phyloP scores from a whole-genome alignment of 2,113 vertebrate species.

The Pedionomus torquatus region DNA sequence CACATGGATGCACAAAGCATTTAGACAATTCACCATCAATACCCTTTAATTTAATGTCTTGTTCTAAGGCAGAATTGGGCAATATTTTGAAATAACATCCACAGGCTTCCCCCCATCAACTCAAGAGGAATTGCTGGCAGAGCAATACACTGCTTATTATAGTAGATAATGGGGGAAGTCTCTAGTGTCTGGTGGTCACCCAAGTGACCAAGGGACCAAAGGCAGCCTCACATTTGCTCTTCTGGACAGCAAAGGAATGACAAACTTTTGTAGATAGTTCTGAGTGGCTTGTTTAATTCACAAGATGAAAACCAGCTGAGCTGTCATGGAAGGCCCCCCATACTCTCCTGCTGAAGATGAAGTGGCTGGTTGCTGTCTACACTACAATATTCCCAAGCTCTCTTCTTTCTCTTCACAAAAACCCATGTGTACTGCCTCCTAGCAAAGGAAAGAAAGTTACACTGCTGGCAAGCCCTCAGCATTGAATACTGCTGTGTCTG shows the following conservation, averaged over 20 bases:
- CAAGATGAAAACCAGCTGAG: not conserved
- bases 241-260: not conserved
- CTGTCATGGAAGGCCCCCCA: not conserved
- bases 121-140: not conserved
- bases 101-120: not conserved
- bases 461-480: rapidly evolving
- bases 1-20: not conserved
- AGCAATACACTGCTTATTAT: not conserved
- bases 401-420: not conserved
- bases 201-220: not conserved
- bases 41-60: not conserved
- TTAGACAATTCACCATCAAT: not conserved
- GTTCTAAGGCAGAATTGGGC: not conserved
- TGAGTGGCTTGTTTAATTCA: not conserved
- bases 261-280: not conserved
- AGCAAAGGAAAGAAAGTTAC: not conserved
- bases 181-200: not conserved
- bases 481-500: not conserved
- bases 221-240: not conserved
- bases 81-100: not conserved
- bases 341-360: not conserved
- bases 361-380: not conserved
- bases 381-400: not conserved
- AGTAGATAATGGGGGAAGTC: not conserved
- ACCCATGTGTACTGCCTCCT: not conserved